phyloP scores from a whole-genome alignment of 2,797 vertebrate species.

The Anableps anableps region DNA sequence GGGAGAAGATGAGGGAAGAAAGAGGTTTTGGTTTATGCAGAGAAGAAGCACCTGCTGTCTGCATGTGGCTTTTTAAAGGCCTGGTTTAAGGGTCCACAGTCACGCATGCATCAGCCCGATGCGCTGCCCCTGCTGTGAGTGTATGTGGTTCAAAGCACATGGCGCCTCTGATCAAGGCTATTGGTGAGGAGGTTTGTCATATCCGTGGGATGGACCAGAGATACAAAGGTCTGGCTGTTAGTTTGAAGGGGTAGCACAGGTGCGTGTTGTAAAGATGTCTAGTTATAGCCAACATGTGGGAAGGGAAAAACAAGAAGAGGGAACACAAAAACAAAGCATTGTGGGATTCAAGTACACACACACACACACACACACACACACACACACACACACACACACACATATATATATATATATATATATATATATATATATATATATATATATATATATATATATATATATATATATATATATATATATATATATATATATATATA shows the following conservation, averaged over 20 bases:
- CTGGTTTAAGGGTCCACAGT: slow-evolving; percentile 68
- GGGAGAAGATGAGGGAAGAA: slow-evolving; percentile 33
- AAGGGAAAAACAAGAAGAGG: not conserved
- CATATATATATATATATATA: too few relatives aligned
- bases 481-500: not conserved
- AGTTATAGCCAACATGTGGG: slow-evolving; percentile 16
- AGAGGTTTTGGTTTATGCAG: slow-evolving; percentile 16
- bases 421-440: too few relatives aligned
- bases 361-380: too few relatives aligned
- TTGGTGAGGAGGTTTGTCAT: slow-evolving; percentile 56
- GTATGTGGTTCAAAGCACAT: slow-evolving; percentile 47
- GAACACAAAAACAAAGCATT: not conserved
- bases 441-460: too few relatives aligned
- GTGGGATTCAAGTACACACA: too few relatives aligned
- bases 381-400: too few relatives aligned
- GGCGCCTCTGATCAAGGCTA: slow-evolving; percentile 68
- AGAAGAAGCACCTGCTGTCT: slow-evolving; percentile 70
- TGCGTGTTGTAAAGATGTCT: slow-evolving; percentile 54
- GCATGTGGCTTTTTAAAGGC: slow-evolving; percentile 71
- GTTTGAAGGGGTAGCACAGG: slow-evolving; percentile 59
- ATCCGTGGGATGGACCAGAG: slow-evolving; percentile 23
- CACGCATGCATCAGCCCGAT: slow-evolving; percentile 71
- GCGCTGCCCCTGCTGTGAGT: slow-evolving; percentile 66
- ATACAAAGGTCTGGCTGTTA: slow-evolving; percentile 26
- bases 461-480: too few relatives aligned